These are phyloP conservation scores for Galago senegalensis DNA, from an alignment of 2,797 vertebrate genomes.

Conservation along the genomic window DNA sequence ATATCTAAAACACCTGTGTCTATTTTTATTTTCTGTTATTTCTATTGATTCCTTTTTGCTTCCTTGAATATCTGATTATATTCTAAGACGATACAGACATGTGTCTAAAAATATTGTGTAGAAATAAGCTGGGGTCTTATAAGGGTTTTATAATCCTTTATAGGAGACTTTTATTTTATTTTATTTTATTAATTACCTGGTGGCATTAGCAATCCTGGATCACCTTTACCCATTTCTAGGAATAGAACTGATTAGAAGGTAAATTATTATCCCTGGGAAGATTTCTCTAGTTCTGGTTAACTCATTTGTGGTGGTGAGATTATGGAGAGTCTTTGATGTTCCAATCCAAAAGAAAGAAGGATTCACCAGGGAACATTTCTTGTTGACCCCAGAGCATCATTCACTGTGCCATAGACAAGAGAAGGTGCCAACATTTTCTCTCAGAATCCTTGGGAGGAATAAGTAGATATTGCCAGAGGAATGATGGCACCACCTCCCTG, in stretches of 20 bases:
- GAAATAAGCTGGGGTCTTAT: not conserved
- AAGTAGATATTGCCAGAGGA: not conserved
- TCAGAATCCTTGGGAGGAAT: not conserved
- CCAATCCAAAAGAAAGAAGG: not conserved
- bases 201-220: not conserved
- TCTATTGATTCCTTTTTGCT: not conserved
- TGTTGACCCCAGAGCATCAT: not conserved
- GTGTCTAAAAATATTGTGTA: not conserved
- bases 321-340: not conserved
- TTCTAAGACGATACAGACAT: not conserved
- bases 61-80: not conserved
- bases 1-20: not conserved
- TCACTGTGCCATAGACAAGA: not conserved
- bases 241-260: not conserved
- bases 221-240: not conserved
- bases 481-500: not conserved
- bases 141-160: not conserved
- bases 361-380: not conserved
- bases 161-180: not conserved
- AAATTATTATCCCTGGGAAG: not conserved
- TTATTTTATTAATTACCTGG: not conserved
- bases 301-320: not conserved
- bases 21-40: constrained; percentile 27
- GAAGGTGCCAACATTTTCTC: not conserved
- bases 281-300: not conserved